Evolutionary conservation across 2,888 invertebrate species (phyloP).

Genomic region (Andrena praecox): DNA sequence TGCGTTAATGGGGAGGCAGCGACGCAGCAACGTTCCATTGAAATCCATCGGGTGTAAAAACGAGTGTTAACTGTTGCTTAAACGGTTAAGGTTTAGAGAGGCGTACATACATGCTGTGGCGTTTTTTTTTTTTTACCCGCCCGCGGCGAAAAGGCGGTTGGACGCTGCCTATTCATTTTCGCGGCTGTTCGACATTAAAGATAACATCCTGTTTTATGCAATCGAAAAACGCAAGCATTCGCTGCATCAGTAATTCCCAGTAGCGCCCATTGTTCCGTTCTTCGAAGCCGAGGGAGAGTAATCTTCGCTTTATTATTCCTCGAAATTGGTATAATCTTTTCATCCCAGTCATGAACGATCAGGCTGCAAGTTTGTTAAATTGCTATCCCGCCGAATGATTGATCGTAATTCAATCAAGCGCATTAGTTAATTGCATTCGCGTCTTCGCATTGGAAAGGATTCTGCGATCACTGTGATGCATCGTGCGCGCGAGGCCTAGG

Average conservation of each 20-base stretch:
- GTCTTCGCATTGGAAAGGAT: not conserved
- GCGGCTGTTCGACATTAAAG: constrained; percentile 1
- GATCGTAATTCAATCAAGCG: not conserved
- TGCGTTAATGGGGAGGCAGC: no score
- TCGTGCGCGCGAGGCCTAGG: not conserved
- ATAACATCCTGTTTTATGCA: constrained; percentile 44
- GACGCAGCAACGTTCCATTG: no score
- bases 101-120: no score
- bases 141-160: constrained; percentile 11
- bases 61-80: constrained; percentile 4
- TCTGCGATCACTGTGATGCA: not conserved
- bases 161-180: constrained; percentile 33
- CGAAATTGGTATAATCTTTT: constrained; percentile 29
- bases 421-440: not conserved
- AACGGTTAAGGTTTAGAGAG: constrained; percentile 26
- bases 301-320: constrained; percentile 7
- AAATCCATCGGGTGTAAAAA: constrained; percentile 11
- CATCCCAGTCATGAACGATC: not conserved
- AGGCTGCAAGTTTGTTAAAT: not conserved
- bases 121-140: not conserved
- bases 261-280: constrained; percentile 35
- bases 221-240: constrained; percentile 25
- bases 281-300: constrained; percentile 8
- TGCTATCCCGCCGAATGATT: not conserved
- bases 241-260: constrained; percentile 14